Conservation (phyloP, 2,888 invertebrate genomes). For the Phalera bucephala region DNA sequence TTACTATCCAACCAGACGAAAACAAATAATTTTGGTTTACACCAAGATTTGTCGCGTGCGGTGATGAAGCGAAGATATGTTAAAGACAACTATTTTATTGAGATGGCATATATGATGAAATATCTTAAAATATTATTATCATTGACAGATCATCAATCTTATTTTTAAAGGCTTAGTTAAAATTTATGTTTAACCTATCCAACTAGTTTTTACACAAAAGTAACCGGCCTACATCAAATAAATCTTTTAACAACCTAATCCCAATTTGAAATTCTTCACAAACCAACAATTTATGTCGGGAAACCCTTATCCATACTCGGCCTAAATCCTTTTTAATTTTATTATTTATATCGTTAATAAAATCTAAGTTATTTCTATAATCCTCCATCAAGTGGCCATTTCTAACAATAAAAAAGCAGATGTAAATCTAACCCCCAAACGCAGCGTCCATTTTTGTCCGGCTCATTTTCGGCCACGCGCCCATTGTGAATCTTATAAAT, state of each 20-base stretch:
- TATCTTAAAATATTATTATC: no score
- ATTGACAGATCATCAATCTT: no score
- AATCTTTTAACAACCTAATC: slow-evolving; percentile 2
- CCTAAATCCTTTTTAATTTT: slow-evolving; percentile 4
- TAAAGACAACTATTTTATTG: no score
- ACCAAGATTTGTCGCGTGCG: no score
- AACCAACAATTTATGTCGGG: slow-evolving; percentile 23
- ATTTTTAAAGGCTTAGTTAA: no score
- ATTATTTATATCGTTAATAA: slow-evolving; percentile 30
- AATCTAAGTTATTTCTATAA: slow-evolving; percentile 24
- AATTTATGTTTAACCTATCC: no score
- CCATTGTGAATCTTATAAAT: slow-evolving; percentile 58
- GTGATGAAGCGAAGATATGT: no score
- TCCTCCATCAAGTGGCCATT: slow-evolving; percentile 24
- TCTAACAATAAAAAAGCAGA: slow-evolving; percentile 39
- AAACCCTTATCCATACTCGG: slow-evolving; percentile 9
- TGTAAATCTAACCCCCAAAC: slow-evolving; percentile 47
- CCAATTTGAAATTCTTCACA: slow-evolving; percentile 13
- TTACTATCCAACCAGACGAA: no score
- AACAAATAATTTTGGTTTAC: no score
- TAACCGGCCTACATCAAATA: background rate
- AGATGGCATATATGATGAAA: no score
- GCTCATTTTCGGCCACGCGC: slow-evolving; percentile 55
- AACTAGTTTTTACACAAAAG: background rate
- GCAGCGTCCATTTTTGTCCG: slow-evolving; percentile 41